phyloP scores from a whole-genome alignment of 1,140 invertebrate species.

The Drosophila paulistorum region DNA sequence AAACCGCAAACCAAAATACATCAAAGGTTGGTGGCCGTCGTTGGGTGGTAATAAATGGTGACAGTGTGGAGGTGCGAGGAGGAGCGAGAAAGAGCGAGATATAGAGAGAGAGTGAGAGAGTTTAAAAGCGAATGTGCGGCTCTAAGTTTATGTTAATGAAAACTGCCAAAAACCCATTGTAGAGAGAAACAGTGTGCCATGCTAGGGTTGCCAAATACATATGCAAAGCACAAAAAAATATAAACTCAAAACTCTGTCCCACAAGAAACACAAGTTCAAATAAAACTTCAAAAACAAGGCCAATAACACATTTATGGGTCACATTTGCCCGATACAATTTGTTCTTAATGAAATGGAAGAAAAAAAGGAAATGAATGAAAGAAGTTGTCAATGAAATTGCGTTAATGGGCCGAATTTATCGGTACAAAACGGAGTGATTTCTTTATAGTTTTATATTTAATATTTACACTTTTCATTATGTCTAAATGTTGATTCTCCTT shows the following conservation, averaged over 20 bases:
- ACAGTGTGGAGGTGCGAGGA: neutral
- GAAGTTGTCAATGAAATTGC: neutral
- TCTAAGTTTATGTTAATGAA: neutral
- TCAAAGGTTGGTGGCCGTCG: neutral
- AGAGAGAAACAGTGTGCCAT: neutral
- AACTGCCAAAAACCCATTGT: neutral
- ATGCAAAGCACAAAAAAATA: no score
- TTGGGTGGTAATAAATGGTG: no score
- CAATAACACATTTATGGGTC: no score
- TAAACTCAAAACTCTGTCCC: no score
- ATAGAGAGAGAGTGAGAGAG: neutral
- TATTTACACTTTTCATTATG: neutral
- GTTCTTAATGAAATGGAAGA: no score
- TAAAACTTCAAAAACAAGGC: no score
- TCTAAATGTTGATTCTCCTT: neutral
- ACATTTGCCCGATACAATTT: no score
- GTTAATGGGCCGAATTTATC: neutral
- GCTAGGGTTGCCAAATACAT: no score
- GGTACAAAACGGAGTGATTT: no score
- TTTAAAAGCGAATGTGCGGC: neutral
- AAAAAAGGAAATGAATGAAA: no score
- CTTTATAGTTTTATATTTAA: neutral
- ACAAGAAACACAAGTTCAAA: no score
- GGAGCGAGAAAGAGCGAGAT: neutral
- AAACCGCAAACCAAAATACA: slow-evolving; percentile 19